Percentiles rank a stretch among this genome's conserved stretches.
These are phyloP conservation scores for Acanthurus lineatus DNA, from an alignment of 2,797 vertebrate genomes.

Conservation along the genomic window DNA sequence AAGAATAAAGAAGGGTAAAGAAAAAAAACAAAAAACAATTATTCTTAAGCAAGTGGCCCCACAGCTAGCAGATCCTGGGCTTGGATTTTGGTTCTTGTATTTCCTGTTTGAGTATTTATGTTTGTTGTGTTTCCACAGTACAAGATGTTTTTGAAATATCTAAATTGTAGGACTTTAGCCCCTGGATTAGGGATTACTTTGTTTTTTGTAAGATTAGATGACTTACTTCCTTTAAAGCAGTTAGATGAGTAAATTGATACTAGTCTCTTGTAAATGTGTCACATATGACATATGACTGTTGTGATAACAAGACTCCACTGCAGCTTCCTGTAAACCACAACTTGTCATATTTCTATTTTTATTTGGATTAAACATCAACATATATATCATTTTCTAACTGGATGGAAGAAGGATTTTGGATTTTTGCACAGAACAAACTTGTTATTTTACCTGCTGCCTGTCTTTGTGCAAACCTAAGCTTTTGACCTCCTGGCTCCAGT, in stretches of 20 bases:
- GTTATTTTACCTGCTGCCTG: not conserved
- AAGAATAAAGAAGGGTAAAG: not conserved
- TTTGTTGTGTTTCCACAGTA: not conserved
- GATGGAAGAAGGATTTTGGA: too few relatives aligned
- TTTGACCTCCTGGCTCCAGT: not conserved
- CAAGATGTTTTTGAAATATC: not conserved
- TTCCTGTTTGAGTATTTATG: not conserved
- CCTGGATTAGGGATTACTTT: not conserved
- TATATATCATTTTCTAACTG: too few relatives aligned
- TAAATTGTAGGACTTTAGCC: not conserved
- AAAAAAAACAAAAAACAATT: not conserved
- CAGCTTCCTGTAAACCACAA: not conserved
- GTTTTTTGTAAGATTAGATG: not conserved
- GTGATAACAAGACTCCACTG: not conserved
- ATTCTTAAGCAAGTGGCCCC: not conserved
- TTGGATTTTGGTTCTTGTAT: not conserved
- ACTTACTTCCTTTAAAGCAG: not conserved
- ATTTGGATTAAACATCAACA: not conserved
- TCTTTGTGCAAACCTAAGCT: not conserved
- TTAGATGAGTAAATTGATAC: not conserved
- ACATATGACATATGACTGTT: not conserved
- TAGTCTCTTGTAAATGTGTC: not conserved
- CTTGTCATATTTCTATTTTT: not conserved
- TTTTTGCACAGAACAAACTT: too few relatives aligned
- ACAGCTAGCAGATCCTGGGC: not conserved